Base-by-base conservation (phyloP, 2,113 vertebrate genomes). In the Ceyx cyanopectus region DNA sequence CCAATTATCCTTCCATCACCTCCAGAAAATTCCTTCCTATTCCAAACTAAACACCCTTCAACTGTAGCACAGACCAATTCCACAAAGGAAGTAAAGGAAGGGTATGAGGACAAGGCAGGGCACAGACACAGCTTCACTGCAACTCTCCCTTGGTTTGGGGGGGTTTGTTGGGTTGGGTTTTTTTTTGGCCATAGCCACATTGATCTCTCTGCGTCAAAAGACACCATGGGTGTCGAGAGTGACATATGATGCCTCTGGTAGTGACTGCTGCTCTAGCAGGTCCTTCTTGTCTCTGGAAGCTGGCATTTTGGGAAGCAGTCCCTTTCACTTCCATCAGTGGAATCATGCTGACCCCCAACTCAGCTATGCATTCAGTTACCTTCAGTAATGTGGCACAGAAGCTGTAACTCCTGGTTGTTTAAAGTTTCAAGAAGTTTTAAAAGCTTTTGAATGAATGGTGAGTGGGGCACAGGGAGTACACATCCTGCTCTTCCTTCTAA, bases 141-240 rank as follows among this genome's bases (percentile, higher is more conserved):
- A 46, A 5, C 46, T 21, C 72, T 41, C 61, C 6, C 18, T 46
- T 18, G 19, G 15, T 6, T 58, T 21, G 16, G 26, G 48, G 14
- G 48, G 29, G 32, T 43, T 29, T 10, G 3, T 43, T 27, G 7
- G 4, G 5, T 5, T 3, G 7, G 4, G 5, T 3, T 3, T 19
- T 27, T 73, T 45, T 77, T 45, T 68, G 16, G 29, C 51, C 26
- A 74, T 1, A 32, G 9, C 2, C 26, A 24, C 17, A 11, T 45
- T 76, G 51, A 83, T 12, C 12, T 51, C 14, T 22, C 51, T 26
- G 54, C 13, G 34, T 53, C 29, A 68, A 73, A 57, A 17, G 0
- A 32, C 2, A 6, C 63, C 40, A 30, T 1, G 43, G 68, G 46
- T 3, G 3, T 68, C 40, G 51, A 77, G 88, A 34, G 29, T 30